Percentiles rank a stretch among this genome's conserved stretches.
These are phyloP conservation scores for Sceloporus tristichus DNA, from an alignment of 2,113 vertebrate genomes.

Conservation along the genomic window DNA sequence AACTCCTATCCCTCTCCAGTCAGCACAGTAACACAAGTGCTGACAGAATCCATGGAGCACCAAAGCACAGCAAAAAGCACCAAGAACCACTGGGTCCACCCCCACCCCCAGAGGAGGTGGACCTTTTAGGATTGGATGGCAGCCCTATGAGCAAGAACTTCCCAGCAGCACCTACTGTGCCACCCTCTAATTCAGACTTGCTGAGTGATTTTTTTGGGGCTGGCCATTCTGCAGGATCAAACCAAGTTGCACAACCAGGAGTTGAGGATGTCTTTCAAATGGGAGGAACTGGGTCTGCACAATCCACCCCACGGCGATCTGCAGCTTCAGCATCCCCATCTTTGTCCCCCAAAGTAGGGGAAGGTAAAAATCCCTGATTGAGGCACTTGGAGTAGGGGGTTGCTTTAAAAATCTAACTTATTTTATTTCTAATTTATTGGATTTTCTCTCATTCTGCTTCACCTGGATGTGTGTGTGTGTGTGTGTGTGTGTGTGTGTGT, in stretches of 20 bases:
- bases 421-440: neutral
- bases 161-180: constrained; percentile 76
- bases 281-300: constrained; percentile 84
- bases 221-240: constrained; percentile 60
- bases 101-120: constrained; percentile 84
- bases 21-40: constrained; percentile 88
- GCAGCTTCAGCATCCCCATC: constrained; percentile 85
- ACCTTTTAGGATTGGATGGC: constrained; percentile 91
- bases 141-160: constrained; percentile 77
- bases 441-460: constrained; percentile 1
- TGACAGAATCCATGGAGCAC: constrained; percentile 78
- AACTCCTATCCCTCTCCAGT: constrained; percentile 96
- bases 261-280: constrained; percentile 77
- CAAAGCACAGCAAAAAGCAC: constrained; percentile 79
- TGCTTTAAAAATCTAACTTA: neutral
- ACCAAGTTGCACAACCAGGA: constrained; percentile 71
- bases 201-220: constrained; percentile 92
- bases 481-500: neutral
- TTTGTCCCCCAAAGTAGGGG: constrained; percentile 83
- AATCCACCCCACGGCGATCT: constrained; percentile 91
- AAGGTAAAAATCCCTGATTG: constrained; percentile 75
- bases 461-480: neutral
- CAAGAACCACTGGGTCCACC: constrained; percentile 66
- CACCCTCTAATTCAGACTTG: constrained; percentile 88
- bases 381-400: rapidly evolving